Evolutionary conservation across 2,113 vertebrate genomes (phyloP).

Genomic region (Dicerorhinus sumatrensis): DNA sequence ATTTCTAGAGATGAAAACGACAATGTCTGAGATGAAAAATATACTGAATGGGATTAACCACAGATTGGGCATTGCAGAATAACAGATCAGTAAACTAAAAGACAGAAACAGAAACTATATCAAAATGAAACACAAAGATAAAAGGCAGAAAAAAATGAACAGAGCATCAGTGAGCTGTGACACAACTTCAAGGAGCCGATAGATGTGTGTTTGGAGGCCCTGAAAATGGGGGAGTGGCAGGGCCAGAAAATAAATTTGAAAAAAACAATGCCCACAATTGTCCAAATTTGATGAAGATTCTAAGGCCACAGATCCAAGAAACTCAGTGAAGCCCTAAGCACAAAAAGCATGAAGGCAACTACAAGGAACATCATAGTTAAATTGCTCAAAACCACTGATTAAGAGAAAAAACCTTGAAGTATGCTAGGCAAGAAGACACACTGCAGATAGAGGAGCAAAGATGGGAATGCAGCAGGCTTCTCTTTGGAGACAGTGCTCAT

Average conservation of each 20-base stretch:
- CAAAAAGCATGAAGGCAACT: not conserved
- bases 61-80: not conserved
- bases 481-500: not conserved
- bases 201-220: not conserved
- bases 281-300: not conserved
- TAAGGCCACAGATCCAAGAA: not conserved
- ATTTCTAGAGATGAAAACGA: not conserved
- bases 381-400: not conserved
- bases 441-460: not conserved
- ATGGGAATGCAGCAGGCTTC: too few relatives aligned
- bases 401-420: not conserved
- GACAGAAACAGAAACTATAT: not conserved
- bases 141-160: not conserved
- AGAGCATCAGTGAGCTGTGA: not conserved
- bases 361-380: not conserved
- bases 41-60: too few relatives aligned
- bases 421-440: not conserved
- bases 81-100: not conserved
- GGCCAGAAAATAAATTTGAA: too few relatives aligned
- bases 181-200: not conserved
- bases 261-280: not conserved
- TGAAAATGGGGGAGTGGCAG: rapidly evolving
- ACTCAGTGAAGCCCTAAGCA: not conserved
- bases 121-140: not conserved
- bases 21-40: not conserved